Conservation (phyloP, 2,797 vertebrate genomes). For the Chromobotia macracanthus region DNA sequence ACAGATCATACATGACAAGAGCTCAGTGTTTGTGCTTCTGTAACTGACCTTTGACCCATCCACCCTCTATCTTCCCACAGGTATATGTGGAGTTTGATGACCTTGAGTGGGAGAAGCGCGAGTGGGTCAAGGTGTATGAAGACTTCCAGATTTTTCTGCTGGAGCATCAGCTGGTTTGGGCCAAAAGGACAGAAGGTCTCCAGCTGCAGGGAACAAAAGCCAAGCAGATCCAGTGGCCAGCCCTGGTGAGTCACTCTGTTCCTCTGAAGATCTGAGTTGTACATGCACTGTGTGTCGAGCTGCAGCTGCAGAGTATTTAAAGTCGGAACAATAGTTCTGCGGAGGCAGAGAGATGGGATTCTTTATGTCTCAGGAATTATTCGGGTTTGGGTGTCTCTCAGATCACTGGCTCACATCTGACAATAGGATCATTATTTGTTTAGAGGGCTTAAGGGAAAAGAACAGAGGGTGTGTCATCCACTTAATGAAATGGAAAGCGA, state of each 20-base stretch:
- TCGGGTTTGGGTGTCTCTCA: constrained; percentile 37
- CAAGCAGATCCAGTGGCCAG: constrained; percentile 95
- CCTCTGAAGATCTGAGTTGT: neutral
- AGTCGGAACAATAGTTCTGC: constrained; percentile 31
- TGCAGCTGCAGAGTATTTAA: constrained; percentile 22
- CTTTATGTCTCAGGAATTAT: constrained; percentile 27
- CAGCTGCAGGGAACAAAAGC: constrained; percentile 91
- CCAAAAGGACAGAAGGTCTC: constrained; percentile 87
- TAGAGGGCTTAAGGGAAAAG: constrained; percentile 34
- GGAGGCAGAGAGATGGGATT: constrained; percentile 22
- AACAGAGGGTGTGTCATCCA: constrained; percentile 39
- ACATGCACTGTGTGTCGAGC: neutral
- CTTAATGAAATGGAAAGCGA: constrained; percentile 41
- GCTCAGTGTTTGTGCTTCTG: neutral
- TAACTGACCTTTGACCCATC: neutral
- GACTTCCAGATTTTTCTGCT: constrained; percentile 97
- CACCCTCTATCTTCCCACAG: constrained; percentile 66
- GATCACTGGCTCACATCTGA: constrained; percentile 41
- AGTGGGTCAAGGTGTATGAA: constrained; percentile 98
- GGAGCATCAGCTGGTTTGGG: constrained; percentile 98
- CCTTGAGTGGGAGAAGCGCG: constrained; percentile 97
- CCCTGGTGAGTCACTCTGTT: constrained; percentile 84
- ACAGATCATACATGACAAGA: too few relatives aligned
- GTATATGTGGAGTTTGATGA: constrained; percentile 97
- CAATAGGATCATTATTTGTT: constrained; percentile 49